These are phyloP conservation scores for Eurystomus gularis DNA, from an alignment of 2,113 vertebrate species.

Conservation along the genomic window DNA sequence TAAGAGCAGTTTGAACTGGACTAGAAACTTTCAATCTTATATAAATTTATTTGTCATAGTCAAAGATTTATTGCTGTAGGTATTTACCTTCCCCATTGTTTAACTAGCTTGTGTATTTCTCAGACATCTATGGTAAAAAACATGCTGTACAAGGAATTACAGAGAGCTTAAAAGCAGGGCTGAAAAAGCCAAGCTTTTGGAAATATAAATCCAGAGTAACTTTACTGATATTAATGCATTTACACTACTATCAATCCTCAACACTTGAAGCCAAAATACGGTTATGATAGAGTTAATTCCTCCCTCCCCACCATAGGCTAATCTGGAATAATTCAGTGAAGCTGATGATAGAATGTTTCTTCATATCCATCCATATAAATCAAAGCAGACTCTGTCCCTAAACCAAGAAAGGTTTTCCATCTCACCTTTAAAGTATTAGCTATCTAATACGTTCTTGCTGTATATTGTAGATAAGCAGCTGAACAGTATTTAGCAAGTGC, in stretches of 20 bases:
- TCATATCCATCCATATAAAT: neutral
- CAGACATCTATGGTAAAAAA: neutral
- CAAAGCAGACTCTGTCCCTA: neutral
- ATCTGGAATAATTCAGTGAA: neutral
- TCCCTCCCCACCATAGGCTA: rapidly evolving
- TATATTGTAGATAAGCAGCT: neutral
- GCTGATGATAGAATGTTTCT: neutral
- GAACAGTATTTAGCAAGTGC: neutral
- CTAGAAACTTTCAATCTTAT: slow-evolving; percentile 23
- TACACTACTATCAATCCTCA: neutral
- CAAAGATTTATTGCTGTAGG: slow-evolving; percentile 43
- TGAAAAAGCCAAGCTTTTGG: neutral
- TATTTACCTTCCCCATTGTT: slow-evolving; percentile 35
- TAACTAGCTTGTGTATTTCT: slow-evolving; percentile 41
- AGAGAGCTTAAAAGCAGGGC: neutral
- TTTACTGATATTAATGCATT: neutral
- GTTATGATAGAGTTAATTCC: neutral
- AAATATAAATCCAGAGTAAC: neutral
- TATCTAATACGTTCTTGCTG: neutral
- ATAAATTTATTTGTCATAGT: slow-evolving; percentile 32
- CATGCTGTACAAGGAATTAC: neutral
- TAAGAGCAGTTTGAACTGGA: slow-evolving; percentile 7
- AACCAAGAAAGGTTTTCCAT: neutral
- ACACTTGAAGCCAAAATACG: neutral
- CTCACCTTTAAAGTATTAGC: neutral